Evolutionary conservation across 2,797 vertebrate species (phyloP).

Genomic region (Agapornis canus): DNA sequence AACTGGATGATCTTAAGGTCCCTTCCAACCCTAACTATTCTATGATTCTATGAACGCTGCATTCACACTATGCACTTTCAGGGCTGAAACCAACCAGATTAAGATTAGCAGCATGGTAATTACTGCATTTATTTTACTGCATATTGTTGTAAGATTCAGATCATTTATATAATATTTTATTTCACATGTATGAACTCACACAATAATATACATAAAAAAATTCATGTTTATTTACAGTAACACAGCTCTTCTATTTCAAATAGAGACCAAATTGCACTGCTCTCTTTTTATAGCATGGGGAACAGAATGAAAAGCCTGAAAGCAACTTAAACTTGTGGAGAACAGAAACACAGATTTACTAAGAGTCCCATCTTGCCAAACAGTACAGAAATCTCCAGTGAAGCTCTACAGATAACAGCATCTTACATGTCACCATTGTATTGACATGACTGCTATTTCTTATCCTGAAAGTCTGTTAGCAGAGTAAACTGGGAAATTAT

Average conservation of each 20-base stretch:
- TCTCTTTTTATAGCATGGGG: not conserved
- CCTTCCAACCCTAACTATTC: no score
- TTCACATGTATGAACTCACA: not conserved
- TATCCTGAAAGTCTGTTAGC: not conserved
- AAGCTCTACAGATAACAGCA: not conserved
- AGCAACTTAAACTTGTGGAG: not conserved
- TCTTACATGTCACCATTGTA: not conserved
- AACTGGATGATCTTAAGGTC: no score
- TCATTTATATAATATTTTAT: not conserved
- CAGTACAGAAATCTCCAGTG: not conserved
- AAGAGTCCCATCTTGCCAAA: not conserved
- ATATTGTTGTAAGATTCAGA: not conserved
- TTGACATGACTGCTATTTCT: not conserved
- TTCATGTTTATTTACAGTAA: not conserved
- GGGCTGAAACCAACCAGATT: no score
- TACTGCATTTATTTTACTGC: no score
- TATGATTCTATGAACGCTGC: no score
- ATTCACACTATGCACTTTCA: no score
- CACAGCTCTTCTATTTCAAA: not conserved
- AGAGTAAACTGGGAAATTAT: not conserved
- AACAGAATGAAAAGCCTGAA: not conserved
- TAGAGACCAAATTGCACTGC: not conserved
- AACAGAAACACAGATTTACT: not conserved
- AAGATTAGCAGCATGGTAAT: no score
- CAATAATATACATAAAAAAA: not conserved